Conservation (phyloP, 2,113 vertebrate species). For the Epinephelus lanceolatus region DNA sequence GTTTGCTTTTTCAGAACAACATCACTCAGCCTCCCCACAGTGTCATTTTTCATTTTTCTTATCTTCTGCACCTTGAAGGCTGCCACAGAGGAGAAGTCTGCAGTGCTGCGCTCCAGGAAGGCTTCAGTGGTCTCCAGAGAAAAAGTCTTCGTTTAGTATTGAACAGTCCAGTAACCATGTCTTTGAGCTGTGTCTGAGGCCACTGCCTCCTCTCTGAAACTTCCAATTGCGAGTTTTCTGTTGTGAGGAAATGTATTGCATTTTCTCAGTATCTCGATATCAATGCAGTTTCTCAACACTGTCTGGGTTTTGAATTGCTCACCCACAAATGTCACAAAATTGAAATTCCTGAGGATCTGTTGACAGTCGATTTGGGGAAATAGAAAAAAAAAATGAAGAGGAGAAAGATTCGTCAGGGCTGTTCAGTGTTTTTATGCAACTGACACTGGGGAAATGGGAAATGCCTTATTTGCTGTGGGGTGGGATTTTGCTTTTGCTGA, state of each 20-base stretch:
- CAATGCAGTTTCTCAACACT: conserved; percentile 36
- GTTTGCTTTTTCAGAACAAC: conserved; percentile 67
- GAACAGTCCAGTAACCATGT: conserved; percentile 78
- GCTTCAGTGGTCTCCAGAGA: conserved; percentile 76
- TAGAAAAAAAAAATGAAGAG: conserved; percentile 11
- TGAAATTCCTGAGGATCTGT: conserved; percentile 64
- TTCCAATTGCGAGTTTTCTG: conserved; percentile 49
- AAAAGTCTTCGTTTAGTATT: conserved; percentile 71
- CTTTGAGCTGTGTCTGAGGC: conserved; percentile 72
- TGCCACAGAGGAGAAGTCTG: conserved; percentile 73
- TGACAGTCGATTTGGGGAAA: conserved; percentile 60
- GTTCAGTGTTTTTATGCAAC: conserved; percentile 54
- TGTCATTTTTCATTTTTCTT: conserved; percentile 82
- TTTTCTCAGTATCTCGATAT: conserved; percentile 64
- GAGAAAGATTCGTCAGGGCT: conserved; percentile 56
- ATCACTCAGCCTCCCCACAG: conserved; percentile 65
- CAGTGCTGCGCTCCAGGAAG: conserved; percentile 64
- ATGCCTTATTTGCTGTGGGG: conserved; percentile 56
- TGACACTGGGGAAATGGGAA: conserved; percentile 65
- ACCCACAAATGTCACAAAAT: conserved; percentile 56
- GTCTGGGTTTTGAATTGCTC: conserved; percentile 62
- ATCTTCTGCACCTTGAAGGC: conserved; percentile 81
- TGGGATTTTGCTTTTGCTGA: conserved; percentile 65
- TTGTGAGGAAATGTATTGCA: conserved; percentile 27
- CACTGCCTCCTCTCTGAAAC: conserved; percentile 52